Conservation (phyloP, 2,888 invertebrate genomes). For the Ornithoptera priamus region DNA sequence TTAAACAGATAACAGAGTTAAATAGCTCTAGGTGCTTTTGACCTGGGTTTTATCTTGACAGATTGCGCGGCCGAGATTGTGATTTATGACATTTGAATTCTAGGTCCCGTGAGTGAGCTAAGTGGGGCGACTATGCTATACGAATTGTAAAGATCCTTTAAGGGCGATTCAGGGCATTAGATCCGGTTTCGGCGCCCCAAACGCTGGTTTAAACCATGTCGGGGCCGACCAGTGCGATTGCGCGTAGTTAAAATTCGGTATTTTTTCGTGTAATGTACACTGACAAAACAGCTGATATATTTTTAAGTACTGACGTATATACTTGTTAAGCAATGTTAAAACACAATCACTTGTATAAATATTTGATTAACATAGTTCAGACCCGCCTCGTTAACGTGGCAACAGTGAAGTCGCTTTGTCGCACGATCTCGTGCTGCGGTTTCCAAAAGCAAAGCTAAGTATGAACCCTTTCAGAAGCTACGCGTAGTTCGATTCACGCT, state of each 20-base stretch:
- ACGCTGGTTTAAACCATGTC: slow-evolving; percentile 44
- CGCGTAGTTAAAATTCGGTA: slow-evolving; percentile 33
- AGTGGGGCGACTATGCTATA: slow-evolving; percentile 49
- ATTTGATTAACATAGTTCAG: slow-evolving; percentile 26
- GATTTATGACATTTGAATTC: slow-evolving; percentile 52
- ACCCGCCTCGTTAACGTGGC: slow-evolving; percentile 13
- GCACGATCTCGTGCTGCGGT: too few species aligned
- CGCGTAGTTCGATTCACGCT: too few species aligned
- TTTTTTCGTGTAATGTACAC: slow-evolving; percentile 16
- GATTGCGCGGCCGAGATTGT: slow-evolving; percentile 45
- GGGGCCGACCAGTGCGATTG: slow-evolving; percentile 31
- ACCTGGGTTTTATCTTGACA: slow-evolving; percentile 56
- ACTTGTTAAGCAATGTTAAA: slow-evolving; percentile 23
- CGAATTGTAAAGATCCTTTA: slow-evolving; percentile 59
- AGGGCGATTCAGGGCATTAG: slow-evolving; percentile 64
- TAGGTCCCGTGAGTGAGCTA: slow-evolving; percentile 44
- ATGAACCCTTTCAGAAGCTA: too few species aligned
- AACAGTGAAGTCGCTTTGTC: slow-evolving; percentile 7
- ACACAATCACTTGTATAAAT: slow-evolving; percentile 30
- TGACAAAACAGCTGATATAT: slow-evolving; percentile 25
- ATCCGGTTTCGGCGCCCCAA: slow-evolving; percentile 69
- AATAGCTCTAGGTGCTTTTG: slow-evolving; percentile 49
- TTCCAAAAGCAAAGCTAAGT: too few species aligned
- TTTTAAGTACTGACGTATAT: slow-evolving; percentile 27
- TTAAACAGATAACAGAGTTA: slow-evolving; percentile 46